phyloP scores from a whole-genome alignment of 2,888 invertebrate species.

The Lypha dubia region DNA sequence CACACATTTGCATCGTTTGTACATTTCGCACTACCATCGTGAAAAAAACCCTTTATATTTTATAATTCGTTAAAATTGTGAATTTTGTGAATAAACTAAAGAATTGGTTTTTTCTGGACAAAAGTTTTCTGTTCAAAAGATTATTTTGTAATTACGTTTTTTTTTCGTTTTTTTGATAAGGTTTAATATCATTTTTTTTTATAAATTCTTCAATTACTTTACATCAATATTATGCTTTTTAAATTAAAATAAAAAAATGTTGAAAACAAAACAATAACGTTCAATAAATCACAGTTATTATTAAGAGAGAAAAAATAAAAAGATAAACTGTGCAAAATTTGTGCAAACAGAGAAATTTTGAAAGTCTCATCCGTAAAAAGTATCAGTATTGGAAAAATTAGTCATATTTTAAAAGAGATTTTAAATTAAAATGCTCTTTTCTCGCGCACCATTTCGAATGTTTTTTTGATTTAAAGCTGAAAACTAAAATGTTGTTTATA shows the following conservation, averaged over 20 bases:
- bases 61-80: constrained; percentile 59
- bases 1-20: too few species aligned
- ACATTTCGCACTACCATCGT: too few species aligned
- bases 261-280: not conserved
- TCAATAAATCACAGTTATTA: constrained; percentile 10
- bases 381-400: not conserved
- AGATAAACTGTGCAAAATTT: not conserved
- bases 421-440: not conserved
- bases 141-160: constrained; percentile 44
- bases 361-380: not conserved
- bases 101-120: constrained; percentile 11
- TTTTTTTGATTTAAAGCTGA: not conserved
- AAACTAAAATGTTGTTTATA: not conserved
- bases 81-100: constrained; percentile 7
- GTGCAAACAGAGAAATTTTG: not conserved
- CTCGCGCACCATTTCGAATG: not conserved
- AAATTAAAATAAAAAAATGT: constrained; percentile 9
- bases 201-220: constrained; percentile 4
- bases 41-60: constrained; percentile 10
- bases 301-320: not conserved
- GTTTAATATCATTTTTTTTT: constrained; percentile 58
- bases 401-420: not conserved
- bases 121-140: constrained; percentile 11
- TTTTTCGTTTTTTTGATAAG: constrained; percentile 5
- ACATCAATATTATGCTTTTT: constrained; percentile 25